Evolutionary conservation across 2,797 vertebrate genomes (phyloP).

Genomic region (Hippopotamyrus pictus): DNA sequence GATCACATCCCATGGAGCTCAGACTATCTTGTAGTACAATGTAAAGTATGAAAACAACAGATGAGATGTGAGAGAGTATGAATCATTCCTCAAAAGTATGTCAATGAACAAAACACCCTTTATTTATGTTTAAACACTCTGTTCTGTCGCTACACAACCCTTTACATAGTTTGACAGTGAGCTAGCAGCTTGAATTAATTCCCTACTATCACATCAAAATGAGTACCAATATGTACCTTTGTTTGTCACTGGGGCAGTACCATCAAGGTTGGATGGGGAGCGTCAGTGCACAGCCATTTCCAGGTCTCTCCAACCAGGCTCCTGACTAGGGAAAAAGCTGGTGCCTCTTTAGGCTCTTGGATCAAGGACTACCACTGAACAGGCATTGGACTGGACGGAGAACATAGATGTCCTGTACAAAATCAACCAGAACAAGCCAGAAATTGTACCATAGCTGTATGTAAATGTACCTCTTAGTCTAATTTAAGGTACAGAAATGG

Average conservation of each 20-base stretch:
- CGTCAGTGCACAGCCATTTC: neutral
- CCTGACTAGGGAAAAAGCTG: neutral
- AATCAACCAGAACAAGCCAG: neutral
- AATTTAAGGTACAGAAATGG: neutral
- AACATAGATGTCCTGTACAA: neutral
- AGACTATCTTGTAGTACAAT: neutral
- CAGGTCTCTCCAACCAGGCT: neutral
- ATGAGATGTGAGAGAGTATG: neutral
- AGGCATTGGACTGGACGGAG: neutral
- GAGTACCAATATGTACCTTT: neutral
- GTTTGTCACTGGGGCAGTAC: neutral
- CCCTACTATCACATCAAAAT: neutral
- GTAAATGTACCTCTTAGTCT: neutral
- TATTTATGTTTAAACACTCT: neutral
- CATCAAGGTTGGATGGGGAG: neutral
- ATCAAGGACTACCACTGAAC: neutral
- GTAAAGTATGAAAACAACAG: neutral
- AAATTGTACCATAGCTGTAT: neutral
- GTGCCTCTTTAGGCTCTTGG: neutral
- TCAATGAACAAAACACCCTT: neutral
- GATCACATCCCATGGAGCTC: neutral
- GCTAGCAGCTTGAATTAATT: neutral
- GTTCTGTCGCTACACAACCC: neutral
- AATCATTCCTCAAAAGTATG: neutral
- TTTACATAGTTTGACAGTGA: neutral